Evolutionary conservation across 2,113 vertebrate species (phyloP).

Genomic region (Tachysurus fulvidraco): DNA sequence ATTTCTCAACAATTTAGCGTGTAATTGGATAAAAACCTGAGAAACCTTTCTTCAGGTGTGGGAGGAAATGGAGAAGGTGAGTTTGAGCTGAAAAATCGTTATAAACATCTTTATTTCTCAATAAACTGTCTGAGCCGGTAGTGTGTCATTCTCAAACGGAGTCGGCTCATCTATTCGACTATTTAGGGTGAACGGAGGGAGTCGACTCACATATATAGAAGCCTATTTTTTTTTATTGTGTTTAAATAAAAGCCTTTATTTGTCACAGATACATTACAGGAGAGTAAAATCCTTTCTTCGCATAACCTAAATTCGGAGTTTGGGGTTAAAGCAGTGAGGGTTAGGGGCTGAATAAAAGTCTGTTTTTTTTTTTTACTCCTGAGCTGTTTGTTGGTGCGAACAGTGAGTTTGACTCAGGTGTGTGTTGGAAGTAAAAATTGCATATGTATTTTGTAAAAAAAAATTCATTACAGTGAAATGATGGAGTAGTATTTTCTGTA

Average conservation of each 20-base stretch:
- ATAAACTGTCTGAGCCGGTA: neutral
- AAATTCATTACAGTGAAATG: neutral
- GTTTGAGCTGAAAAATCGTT: neutral
- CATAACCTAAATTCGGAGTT: no score
- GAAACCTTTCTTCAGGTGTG: neutral
- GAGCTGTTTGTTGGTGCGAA: neutral
- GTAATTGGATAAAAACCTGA: neutral
- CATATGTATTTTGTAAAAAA: no score
- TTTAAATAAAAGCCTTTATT: no score
- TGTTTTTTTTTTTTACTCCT: neutral
- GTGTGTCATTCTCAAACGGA: neutral
- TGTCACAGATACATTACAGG: no score
- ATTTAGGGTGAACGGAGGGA: neutral
- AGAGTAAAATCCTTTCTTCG: no score
- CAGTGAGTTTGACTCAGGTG: neutral
- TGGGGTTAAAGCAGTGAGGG: no score
- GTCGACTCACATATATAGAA: neutral
- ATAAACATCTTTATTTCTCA: neutral
- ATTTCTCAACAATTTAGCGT: neutral
- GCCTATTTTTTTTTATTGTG: no score
- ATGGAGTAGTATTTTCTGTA: neutral
- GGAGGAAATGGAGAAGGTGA: conserved; percentile 42
- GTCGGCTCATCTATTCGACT: neutral
- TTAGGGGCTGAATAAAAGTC: neutral
- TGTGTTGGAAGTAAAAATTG: neutral